Evolutionary conservation across 1,140 invertebrate species (phyloP).

Genomic region (Acromyrmex heyeri): DNA sequence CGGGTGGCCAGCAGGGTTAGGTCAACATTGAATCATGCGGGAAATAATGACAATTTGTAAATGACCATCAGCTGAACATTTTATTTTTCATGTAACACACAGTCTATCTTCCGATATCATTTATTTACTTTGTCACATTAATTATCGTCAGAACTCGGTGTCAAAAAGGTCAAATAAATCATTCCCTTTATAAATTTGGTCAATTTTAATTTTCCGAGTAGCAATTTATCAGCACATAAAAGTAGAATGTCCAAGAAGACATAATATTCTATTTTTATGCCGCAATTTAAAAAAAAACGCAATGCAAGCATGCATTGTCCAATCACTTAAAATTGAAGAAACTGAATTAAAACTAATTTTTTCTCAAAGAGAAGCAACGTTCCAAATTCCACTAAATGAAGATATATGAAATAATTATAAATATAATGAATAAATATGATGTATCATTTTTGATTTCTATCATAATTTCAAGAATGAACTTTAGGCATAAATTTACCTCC

Average conservation of each 20-base stretch:
- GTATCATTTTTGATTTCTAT: background rate
- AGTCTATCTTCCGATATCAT: background rate
- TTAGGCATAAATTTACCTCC: slow-evolving; percentile 41
- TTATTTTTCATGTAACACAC: slow-evolving; percentile 11
- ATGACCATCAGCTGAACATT: slow-evolving; percentile 30
- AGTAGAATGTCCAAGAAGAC: background rate
- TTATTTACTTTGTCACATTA: background rate
- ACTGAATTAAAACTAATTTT: background rate
- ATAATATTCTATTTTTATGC: background rate
- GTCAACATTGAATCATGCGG: slow-evolving; percentile 64
- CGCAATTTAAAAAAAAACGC: background rate
- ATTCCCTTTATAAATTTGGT: background rate
- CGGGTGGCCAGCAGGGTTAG: slow-evolving; percentile 55
- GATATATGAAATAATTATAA: background rate
- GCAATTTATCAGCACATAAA: background rate
- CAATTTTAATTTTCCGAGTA: background rate
- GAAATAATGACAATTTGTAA: slow-evolving; percentile 63
- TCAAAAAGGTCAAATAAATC: background rate
- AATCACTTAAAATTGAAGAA: background rate
- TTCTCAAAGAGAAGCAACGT: background rate
- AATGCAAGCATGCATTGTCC: background rate
- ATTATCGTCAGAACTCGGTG: slow-evolving; percentile 19
- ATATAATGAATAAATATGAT: background rate
- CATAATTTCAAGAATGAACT: background rate
- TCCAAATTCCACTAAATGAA: background rate